Percentiles rank a stretch among this genome's conserved stretches.
phyloP scores from a whole-genome alignment of 2,797 vertebrate genomes.

The Gadopsis bispinosus region DNA sequence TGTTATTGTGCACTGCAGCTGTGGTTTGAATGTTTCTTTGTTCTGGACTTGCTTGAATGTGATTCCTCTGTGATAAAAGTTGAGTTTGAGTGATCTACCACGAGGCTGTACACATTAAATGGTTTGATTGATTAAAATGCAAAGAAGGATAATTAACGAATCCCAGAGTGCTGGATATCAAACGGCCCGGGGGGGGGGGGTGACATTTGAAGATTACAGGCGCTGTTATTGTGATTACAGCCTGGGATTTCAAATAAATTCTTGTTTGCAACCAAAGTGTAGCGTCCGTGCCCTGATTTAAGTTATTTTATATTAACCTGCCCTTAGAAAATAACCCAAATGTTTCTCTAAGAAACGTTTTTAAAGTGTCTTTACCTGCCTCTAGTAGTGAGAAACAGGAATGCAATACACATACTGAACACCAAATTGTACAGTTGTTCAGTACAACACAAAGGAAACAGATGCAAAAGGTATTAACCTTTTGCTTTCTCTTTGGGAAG shows the following conservation, averaged over 20 bases:
- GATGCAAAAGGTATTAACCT: too few species aligned
- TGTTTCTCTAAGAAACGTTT: background rate
- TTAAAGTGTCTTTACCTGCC: too few species aligned
- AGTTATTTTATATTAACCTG: background rate
- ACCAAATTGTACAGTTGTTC: too few species aligned
- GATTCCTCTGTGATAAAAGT: constrained; percentile 19
- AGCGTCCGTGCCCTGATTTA: background rate
- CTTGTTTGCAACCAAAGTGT: constrained; percentile 44
- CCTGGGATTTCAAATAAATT: constrained; percentile 54
- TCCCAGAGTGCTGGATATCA: too few species aligned
- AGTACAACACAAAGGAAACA: too few species aligned
- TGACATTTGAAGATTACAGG: background rate
- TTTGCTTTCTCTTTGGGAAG: too few species aligned
- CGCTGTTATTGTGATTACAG: background rate
- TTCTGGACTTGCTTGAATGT: constrained; percentile 7
- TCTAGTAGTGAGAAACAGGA: too few species aligned
- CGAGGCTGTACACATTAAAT: constrained; percentile 4
- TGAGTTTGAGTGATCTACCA: background rate
- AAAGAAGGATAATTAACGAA: too few species aligned
- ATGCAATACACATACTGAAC: too few species aligned
- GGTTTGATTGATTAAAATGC: background rate
- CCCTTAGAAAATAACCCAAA: background rate
- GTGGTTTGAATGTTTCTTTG: constrained; percentile 20
- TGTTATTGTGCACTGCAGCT: constrained; percentile 6
- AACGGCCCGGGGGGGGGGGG: too few species aligned